Base-by-base conservation (phyloP, 2,888 invertebrate species). In the Orgyia antiqua region DNA sequence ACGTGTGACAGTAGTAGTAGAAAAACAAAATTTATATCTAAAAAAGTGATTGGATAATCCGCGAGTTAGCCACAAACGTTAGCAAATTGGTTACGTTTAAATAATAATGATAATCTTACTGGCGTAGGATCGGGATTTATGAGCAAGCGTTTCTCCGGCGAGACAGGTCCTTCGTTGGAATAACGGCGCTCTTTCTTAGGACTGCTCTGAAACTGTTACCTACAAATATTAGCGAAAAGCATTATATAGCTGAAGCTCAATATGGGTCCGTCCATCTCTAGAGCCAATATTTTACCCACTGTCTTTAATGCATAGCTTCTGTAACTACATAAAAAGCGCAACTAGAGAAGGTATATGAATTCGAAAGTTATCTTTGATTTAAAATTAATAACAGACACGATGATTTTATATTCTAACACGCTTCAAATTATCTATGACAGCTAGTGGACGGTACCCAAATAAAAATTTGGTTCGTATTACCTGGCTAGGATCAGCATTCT, bases 101-200 rank as follows among this genome's bases (percentile, higher is more conserved):
- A 45, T 50, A 46, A 48, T 36, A 37, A 40, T 51, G 37, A 55
- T 56, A 52, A n/a, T 66, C 87, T 87, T 86, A 87, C 87, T 71
- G 87, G 82, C 58, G 87, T 74, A 34, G 75, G 74, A 41, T 87
- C 87, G 48, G 87, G 87, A 62, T 87, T 80, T 63, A 87, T 76
- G 63, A 87, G 84, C 72, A 87, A 78, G 65, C 84, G 72, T 68
- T 84, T 87, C 71, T 87, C 87, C 56, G 87, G 87, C 54, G 84
- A 66, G 58, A 64, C 78, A 38, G 69, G 68, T 42, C 68, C 86
- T 48, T 84, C 84, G 49, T 64, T 73, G 39, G 86, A 87, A 58
- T 80, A 86, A 58, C 82, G 79, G 37, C 79, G 78, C 46, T 84
- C 83, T 66, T 77, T 77, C 61, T 61, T 63, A 63, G 86, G 86